Evolutionary conservation across 2,888 invertebrate genomes (phyloP), one percentile per base, ranked within the genome.

Genomic region (Drosophila demipolita): DNA sequence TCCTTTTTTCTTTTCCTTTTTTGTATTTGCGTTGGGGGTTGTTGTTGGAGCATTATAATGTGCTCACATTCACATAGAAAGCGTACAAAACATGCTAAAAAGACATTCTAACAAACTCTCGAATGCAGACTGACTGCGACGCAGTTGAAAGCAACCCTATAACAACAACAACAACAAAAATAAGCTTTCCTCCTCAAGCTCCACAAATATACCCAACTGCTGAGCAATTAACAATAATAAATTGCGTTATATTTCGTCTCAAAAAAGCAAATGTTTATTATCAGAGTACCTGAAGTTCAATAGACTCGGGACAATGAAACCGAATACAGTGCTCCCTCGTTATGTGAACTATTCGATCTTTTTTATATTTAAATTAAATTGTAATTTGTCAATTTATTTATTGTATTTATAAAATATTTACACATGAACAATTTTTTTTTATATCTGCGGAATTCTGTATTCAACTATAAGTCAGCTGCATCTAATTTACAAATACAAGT

Each of bases 161-260:
- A 63, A 48, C 35, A 55, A 40, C n/a, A 53, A 40, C n/a, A 53
- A 35, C 38, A 55, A 57, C 29, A 40, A 40, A n/a, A n/a, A 7
- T 23, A 26, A 33, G 20, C n/a, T n/a, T 7, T 35, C 32, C 36
- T 12, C 20, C 11, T 1, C 9, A 32, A 15, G 1, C n/a, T 6
- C 9, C 6, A 17, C 32, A 20, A 3, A 7, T 12, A 7, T 23
- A 40, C 12, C 15, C 36, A 20, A 29, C 36, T 32, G 26, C 35
- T 49, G 33, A 57, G 36, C 77, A 83, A 77, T 83, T 76, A 83
- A 76, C 65, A 82, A 53, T 29, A 72, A 72, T 45, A 68, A 90
- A 90, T 73, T 87, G 87, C 89, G 90, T 73, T 90, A 81, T 83
- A 90, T 74, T 78, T 78, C 75, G 55, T 53, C 48, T 65, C 20